These are phyloP conservation scores for Monochamus alternatus DNA, from an alignment of 2,888 invertebrate species.

Conservation along the genomic window DNA sequence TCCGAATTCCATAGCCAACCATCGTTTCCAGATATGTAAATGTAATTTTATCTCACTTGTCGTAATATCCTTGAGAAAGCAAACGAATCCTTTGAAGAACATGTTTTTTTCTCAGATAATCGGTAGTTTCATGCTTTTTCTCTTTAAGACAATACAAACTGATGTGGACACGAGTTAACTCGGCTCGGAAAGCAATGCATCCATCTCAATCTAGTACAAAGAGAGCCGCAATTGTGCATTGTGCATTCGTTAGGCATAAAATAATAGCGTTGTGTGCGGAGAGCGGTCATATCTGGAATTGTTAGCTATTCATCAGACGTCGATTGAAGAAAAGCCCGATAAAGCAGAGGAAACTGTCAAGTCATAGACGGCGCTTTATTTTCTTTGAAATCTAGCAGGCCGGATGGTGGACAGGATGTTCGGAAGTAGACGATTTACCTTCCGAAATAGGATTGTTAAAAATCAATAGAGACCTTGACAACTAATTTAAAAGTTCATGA, in stretches of 20 bases:
- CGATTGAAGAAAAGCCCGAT: slow-evolving; percentile 25
- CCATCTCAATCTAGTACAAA: slow-evolving; percentile 53
- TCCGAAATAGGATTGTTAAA: neutral
- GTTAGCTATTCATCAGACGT: slow-evolving; percentile 39
- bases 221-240: slow-evolving; percentile 57
- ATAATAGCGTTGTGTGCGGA: slow-evolving; percentile 58
- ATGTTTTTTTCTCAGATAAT: too few relatives aligned
- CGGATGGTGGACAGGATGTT: neutral
- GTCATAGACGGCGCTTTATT: slow-evolving; percentile 16
- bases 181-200: slow-evolving; percentile 34
- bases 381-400: neutral
- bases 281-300: slow-evolving; percentile 43
- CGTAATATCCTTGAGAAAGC: too few relatives aligned
- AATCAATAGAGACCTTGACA: too few relatives aligned
- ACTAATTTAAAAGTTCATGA: too few relatives aligned
- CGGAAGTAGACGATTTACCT: neutral
- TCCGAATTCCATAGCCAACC: too few relatives aligned
- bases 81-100: too few relatives aligned
- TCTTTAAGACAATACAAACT: slow-evolving; percentile 6
- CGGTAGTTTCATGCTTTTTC: neutral
- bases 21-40: too few relatives aligned
- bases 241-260: slow-evolving; percentile 59
- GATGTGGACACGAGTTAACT: slow-evolving; percentile 21
- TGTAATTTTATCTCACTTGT: too few relatives aligned
- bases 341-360: slow-evolving; percentile 25